phyloP scores from a whole-genome alignment of 2,113 vertebrate genomes.

The Halichoeres trimaculatus region DNA sequence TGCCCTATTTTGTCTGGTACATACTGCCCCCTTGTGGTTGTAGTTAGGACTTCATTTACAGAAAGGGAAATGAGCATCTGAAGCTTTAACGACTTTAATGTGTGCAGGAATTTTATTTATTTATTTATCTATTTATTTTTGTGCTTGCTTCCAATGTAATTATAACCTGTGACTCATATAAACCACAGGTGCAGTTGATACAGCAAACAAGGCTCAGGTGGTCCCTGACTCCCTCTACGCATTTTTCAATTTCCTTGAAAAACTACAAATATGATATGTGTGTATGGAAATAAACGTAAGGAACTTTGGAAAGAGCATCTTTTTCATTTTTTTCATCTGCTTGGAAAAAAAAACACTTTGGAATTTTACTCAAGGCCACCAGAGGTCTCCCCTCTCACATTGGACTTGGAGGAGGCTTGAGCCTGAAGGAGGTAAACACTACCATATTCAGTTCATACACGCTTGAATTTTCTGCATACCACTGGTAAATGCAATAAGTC shows the following conservation, averaged over 20 bases:
- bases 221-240: neutral
- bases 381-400: constrained; percentile 60
- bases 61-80: neutral
- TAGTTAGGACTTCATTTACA: neutral
- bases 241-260: neutral
- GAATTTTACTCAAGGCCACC: constrained; percentile 18
- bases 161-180: neutral
- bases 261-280: neutral
- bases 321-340: neutral
- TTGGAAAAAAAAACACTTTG: neutral
- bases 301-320: neutral
- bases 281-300: neutral
- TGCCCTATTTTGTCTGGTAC: neutral
- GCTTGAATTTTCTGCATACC: neutral
- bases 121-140: neutral
- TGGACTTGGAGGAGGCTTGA: neutral
- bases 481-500: neutral
- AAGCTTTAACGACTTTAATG: neutral
- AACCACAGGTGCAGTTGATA: neutral
- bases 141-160: neutral
- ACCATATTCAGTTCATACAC: neutral
- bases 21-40: constrained; percentile 54
- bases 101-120: neutral
- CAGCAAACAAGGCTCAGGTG: neutral
- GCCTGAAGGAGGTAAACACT: neutral